A percentile compares a stretch with the other conserved stretches of the same genome.
Evolutionary conservation across 2,797 vertebrate genomes (phyloP).

Genomic region (Clarias pachynema): DNA sequence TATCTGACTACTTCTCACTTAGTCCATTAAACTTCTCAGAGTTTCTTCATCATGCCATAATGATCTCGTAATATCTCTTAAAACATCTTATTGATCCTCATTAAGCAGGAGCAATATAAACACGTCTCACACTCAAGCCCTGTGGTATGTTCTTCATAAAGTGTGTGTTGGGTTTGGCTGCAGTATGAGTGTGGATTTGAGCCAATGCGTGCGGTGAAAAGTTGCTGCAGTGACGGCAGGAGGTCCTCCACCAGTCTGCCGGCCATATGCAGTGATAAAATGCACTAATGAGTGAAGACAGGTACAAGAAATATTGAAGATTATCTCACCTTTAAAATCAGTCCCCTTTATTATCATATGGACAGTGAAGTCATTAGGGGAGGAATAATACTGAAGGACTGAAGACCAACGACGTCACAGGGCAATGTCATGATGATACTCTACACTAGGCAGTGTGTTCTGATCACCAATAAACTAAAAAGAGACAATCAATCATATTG

Average conservation of each 20-base stretch:
- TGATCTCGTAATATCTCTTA: neutral
- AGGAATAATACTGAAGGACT: neutral
- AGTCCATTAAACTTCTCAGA: neutral
- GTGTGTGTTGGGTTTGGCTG: slow-evolving; percentile 50
- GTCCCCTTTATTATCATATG: slow-evolving; percentile 3
- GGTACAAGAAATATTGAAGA: slow-evolving; percentile 40
- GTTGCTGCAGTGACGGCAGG: slow-evolving; percentile 38
- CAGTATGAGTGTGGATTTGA: slow-evolving; percentile 41
- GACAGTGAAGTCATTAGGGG: neutral
- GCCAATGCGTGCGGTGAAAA: slow-evolving; percentile 47
- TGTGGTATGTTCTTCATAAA: slow-evolving; percentile 33
- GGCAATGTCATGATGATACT: neutral
- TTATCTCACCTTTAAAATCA: slow-evolving; percentile 11
- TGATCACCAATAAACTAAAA: neutral
- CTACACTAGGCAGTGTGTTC: neutral
- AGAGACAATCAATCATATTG: neutral
- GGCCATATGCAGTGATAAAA: slow-evolving; percentile 52
- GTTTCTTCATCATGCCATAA: neutral
- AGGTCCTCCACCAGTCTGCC: slow-evolving; percentile 35
- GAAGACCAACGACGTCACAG: neutral
- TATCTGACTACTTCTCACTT: no score
- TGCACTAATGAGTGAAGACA: slow-evolving; percentile 49
- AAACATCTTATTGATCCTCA: neutral
- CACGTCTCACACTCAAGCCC: neutral
- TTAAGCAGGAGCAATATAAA: neutral